Percentiles rank a stretch among this genome's conserved stretches.
These are phyloP conservation scores for Harpalus rubripes DNA, from an alignment of 2,888 invertebrate species.

Conservation along the genomic window DNA sequence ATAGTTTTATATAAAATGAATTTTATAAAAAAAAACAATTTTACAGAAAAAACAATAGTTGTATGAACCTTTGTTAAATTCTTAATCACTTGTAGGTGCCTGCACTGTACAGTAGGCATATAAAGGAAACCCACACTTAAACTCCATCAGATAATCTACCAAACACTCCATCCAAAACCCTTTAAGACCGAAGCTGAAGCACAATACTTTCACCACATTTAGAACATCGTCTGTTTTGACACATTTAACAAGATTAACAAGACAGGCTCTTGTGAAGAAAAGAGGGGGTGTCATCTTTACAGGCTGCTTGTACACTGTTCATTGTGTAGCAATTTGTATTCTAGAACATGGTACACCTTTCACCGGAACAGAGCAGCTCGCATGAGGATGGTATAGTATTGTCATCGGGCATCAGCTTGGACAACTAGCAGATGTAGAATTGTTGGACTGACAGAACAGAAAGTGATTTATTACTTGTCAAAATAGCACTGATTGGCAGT, in stretches of 20 bases:
- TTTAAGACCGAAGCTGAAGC: background rate
- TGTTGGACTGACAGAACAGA: slow-evolving; percentile 26
- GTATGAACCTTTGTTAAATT: too few species aligned
- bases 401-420: slow-evolving; percentile 10
- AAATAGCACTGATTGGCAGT: slow-evolving; percentile 19
- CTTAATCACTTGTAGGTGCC: too few species aligned
- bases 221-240: slow-evolving; percentile 48
- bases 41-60: too few species aligned
- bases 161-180: slow-evolving; percentile 2
- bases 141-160: background rate
- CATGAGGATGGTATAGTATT: slow-evolving; percentile 35
- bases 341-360: slow-evolving; percentile 28
- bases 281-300: slow-evolving; percentile 40
- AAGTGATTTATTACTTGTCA: slow-evolving; percentile 25
- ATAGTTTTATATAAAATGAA: too few species aligned
- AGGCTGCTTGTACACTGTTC: slow-evolving; percentile 21
- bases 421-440: slow-evolving; percentile 36
- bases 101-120: too few species aligned
- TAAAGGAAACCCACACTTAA: background rate
- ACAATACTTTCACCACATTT: slow-evolving; percentile 40
- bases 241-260: slow-evolving; percentile 47
- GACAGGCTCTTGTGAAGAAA: slow-evolving; percentile 32
- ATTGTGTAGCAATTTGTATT: slow-evolving; percentile 57
- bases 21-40: too few species aligned
- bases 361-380: background rate